Conservation (phyloP, 2,797 vertebrate species). For the Darevskia mixta region DNA sequence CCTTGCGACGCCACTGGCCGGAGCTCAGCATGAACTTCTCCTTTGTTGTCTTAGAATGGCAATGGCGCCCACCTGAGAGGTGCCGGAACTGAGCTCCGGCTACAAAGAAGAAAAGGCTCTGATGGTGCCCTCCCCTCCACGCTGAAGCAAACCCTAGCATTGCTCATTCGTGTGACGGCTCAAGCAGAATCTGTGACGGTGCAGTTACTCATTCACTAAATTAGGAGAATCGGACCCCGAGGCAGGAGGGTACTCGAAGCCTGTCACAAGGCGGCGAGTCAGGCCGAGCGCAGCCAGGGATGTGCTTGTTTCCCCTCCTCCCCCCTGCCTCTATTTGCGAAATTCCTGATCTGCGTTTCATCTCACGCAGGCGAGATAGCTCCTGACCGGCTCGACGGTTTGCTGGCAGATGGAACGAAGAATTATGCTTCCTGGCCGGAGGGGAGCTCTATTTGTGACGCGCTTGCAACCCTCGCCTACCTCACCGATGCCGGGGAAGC, state of each 20-base stretch:
- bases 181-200: not conserved
- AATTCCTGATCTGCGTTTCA: not conserved
- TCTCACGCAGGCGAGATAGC: not conserved
- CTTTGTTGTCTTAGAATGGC: too few relatives aligned
- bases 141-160: not conserved
- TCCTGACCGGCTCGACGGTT: not conserved
- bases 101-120: too few relatives aligned
- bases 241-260: not conserved
- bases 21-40: too few relatives aligned
- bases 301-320: not conserved
- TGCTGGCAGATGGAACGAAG: conserved; percentile 16
- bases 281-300: too few relatives aligned
- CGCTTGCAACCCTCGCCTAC: not conserved
- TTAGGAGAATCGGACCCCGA: not conserved
- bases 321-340: not conserved
- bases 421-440: conserved; percentile 6
- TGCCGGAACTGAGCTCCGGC: too few relatives aligned
- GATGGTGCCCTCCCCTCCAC: not conserved
- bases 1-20: too few relatives aligned
- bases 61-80: too few relatives aligned
- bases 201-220: not conserved
- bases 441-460: conserved; percentile 2
- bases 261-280: not conserved
- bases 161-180: not conserved
- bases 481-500: not conserved